Evolutionary conservation across 1,140 invertebrate species (phyloP), one percentile per base, ranked within the genome.

Genomic region (Drosophila mayri): DNA sequence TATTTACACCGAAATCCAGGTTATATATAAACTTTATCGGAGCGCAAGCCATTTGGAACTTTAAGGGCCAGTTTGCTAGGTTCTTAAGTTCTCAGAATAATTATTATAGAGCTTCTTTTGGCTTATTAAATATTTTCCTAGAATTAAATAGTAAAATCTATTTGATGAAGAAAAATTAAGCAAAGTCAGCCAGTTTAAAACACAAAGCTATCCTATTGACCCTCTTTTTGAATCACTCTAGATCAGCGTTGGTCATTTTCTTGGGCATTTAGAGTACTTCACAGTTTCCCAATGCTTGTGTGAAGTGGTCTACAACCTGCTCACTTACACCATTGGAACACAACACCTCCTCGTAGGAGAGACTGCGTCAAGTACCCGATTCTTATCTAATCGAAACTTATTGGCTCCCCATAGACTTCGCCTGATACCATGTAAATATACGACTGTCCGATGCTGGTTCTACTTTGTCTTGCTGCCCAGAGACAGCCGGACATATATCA

Each of bases 301-400:
- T 20, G 4, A 35, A 72, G 68, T 58, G 66, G 30, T 41, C 43
- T 37, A 18, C 41, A 72, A 71, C 47, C 43, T 70, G 66, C 62
- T 50, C 49, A 67, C 66, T 72, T 41, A 72, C 68, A 72, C 66
- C 52, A 66, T 20, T n/a, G 3, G 22, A 62, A 37, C 41, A 47
- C 30, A 49, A 47, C 43, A 58, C 68, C 65, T 71, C 10, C 28
- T 52, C 12, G 8, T n/a, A 16, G 38, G 30, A 30, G 61, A 54
- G 67, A 63, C 46, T 55, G 59, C 62, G 47, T 66, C 63, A 70
- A 70, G 66, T 70, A 70, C 64, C 37, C 52, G 68, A 72, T 72
- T 72, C 66, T 72, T 72, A 72, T 72, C 68, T 72, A 72, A 72
- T 72, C 68, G 68, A 72, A 72, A 71, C 68, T 72, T 72, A 72